Conservation (phyloP, 2,797 vertebrate species). For the Rhynchonycteris naso region DNA sequence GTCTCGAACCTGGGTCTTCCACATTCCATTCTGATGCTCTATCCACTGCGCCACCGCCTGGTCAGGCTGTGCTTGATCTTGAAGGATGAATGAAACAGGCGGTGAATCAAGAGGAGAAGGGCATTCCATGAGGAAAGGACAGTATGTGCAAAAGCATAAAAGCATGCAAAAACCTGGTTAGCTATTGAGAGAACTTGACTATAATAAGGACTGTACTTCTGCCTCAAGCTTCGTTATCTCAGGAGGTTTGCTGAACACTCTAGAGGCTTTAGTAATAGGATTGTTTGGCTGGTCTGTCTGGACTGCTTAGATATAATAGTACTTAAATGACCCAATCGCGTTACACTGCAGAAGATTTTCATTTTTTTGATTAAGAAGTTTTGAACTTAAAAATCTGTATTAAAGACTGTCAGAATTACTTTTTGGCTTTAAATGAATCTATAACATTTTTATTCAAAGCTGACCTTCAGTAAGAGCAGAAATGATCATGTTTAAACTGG, state of each 20-base stretch:
- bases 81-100: not conserved
- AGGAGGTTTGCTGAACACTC: not conserved
- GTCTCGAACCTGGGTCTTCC: too few species aligned
- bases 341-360: constrained; percentile 43
- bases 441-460: not conserved
- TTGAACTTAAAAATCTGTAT: constrained; percentile 26
- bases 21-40: too few species aligned
- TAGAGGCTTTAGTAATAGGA: constrained; percentile 34
- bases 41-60: too few species aligned
- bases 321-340: constrained; percentile 25
- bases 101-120: not conserved
- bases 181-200: not conserved
- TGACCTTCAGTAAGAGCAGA: constrained; percentile 33
- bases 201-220: not conserved
- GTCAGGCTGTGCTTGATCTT: not conserved
- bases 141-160: not conserved
- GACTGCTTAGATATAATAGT: constrained; percentile 36
- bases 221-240: not conserved
- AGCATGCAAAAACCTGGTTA: not conserved
- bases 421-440: constrained; percentile 43
- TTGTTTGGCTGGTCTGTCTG: constrained; percentile 48
- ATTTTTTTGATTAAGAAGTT: constrained; percentile 54
- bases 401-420: constrained; percentile 47
- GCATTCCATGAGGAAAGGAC: not conserved
- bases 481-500: not conserved